phyloP scores from a whole-genome alignment of 2,888 invertebrate genomes.

The Drosophila meridiana region DNA sequence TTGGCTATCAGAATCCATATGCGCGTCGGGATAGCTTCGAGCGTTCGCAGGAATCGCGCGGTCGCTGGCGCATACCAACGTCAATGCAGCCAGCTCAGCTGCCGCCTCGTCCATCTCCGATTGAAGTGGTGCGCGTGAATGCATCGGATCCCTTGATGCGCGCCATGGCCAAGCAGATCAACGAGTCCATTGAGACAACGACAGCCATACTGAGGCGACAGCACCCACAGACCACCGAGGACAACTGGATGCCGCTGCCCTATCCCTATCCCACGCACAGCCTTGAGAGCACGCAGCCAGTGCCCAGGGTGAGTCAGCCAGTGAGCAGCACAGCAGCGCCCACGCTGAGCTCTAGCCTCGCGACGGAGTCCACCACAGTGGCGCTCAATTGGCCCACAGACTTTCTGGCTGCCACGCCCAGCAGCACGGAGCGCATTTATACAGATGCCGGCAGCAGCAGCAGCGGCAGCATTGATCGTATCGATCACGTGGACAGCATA shows the following conservation, averaged over 20 bases:
- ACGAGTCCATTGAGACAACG: conserved; percentile 69
- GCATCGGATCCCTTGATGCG: conserved; percentile 55
- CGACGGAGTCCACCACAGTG: conserved; percentile 48
- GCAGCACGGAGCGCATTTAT: conserved; percentile 44
- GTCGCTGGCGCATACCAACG: conserved; percentile 50
- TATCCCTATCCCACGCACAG: conserved; percentile 60
- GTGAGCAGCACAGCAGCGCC: conserved; percentile 31
- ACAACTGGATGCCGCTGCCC: conserved; percentile 71
- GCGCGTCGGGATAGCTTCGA: conserved; percentile 54
- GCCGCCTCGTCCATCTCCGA: conserved; percentile 3
- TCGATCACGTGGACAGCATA: conserved; percentile 40
- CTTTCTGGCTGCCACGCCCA: conserved; percentile 58
- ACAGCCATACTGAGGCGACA: conserved; percentile 14
- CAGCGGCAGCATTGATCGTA: conserved; percentile 44
- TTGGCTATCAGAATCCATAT: conserved; percentile 38
- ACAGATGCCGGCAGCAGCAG: conserved; percentile 21
- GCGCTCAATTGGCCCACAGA: conserved; percentile 78
- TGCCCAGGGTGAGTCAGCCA: conserved; percentile 10
- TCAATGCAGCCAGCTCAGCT: conserved; percentile 5
- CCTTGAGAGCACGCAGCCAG: conserved; percentile 60
- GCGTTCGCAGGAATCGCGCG: conserved; percentile 49
- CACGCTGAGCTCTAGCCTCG: conserved; percentile 27
- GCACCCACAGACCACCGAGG: conserved; percentile 46
- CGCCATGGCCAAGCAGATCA: conserved; percentile 69
- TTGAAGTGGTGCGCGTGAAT: conserved; percentile 58